phyloP scores from a whole-genome alignment of 2,113 vertebrate genomes.

The Gallinago jamesoni region DNA sequence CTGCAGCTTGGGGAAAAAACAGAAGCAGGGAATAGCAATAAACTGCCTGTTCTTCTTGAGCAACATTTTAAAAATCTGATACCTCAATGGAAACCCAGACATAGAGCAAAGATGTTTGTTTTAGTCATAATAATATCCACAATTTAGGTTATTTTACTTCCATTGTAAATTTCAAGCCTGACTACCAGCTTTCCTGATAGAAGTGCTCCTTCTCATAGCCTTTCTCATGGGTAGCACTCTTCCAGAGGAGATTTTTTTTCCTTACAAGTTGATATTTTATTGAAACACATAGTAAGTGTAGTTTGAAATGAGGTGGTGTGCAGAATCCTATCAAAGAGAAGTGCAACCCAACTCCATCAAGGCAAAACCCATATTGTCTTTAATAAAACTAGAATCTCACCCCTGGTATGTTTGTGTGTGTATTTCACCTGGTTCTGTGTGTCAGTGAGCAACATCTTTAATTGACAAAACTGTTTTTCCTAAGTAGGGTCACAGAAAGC shows the following conservation, averaged over 20 bases:
- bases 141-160: background rate
- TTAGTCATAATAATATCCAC: background rate
- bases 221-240: background rate
- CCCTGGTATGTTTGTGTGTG: too few relatives aligned
- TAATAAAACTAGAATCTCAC: background rate
- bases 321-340: background rate
- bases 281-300: background rate
- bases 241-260: background rate
- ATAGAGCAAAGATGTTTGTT: background rate
- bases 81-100: background rate
- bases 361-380: background rate
- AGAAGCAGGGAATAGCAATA: background rate
- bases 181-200: background rate
- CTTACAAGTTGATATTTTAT: background rate
- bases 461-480: background rate
- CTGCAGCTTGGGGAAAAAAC: background rate
- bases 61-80: background rate
- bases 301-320: background rate
- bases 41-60: background rate
- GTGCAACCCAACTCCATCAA: background rate
- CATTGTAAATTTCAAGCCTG: background rate
- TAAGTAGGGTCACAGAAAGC: background rate
- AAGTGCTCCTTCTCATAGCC: background rate
- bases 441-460: background rate
- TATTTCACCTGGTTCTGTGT: background rate